Conservation (phyloP, 2,888 invertebrate genomes). For the Erpobdella octoculata region DNA sequence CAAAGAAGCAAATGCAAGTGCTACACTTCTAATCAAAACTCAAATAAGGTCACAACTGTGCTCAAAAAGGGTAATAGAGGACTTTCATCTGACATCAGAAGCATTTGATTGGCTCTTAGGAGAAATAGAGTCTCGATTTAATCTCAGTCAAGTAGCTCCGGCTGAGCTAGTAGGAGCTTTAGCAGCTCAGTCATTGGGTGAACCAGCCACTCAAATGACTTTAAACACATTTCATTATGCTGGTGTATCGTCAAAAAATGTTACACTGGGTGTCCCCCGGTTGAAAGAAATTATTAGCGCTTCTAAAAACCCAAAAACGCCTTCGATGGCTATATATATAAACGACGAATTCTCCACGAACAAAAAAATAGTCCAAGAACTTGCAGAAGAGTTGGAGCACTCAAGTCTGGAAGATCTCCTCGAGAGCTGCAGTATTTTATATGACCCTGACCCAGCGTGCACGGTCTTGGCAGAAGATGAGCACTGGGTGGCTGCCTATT, state of each 20-base stretch:
- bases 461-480: conserved; percentile 98
- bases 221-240: conserved; percentile 99
- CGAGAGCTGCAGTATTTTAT: conserved; percentile 95
- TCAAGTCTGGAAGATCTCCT: conserved; percentile 91
- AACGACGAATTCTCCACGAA: conserved; percentile 95
- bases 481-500: conserved; percentile 94
- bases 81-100: conserved; percentile 82
- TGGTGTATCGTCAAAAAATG: conserved; percentile 99
- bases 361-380: conserved; percentile 92
- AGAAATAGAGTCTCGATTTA: conserved; percentile 96
- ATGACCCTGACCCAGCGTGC: conserved; percentile 93
- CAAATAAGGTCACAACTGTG: conserved; percentile 77
- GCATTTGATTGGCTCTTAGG: conserved; percentile 99
- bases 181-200: conserved; percentile 95
- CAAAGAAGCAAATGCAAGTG: conserved; percentile 94
- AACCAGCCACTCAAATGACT: conserved; percentile 85
- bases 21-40: conserved; percentile 91
- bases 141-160: conserved; percentile 84
- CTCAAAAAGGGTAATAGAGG: conserved; percentile 81
- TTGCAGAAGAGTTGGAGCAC: conserved; percentile 91
- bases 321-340: conserved; percentile 92
- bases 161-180: conserved; percentile 99
- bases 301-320: conserved; percentile 96
- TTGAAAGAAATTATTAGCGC: conserved; percentile 90
- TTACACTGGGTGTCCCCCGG: conserved; percentile 96